Base-by-base conservation (phyloP, 2,113 vertebrate species). In the Pleuronectes platessa region DNA sequence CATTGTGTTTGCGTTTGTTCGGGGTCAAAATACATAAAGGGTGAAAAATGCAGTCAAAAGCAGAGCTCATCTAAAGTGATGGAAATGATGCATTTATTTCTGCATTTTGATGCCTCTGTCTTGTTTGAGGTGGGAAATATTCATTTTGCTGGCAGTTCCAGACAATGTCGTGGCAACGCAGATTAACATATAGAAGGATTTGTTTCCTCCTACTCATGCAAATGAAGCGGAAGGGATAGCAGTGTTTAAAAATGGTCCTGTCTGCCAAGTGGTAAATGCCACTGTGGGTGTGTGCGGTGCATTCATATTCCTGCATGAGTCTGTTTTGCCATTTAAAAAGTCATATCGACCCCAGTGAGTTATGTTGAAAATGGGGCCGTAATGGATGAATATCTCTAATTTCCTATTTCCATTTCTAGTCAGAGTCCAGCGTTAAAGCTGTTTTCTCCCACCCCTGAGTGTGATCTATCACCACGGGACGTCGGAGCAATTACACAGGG, bases 181-280 rank as follows among this genome's bases (percentile, higher is more conserved):
- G 71, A 93, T 92, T 92, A 92, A 79, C 77, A 90, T 83, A 87
- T 80, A 88, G 87, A 81, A 87, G 78, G 71, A 35, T 78, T 71
- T 74, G 61, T 79, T 86, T 88, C 85, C 64, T 82, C 64, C 73
- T 51, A 78, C 76, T 87, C 88, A 92, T 92, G 91, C 81, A 89
- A 91, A 93, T 86, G 11, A 27, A 4, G 13, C 26, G 35, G 61
- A 68, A 79, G 76, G 66, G 78, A 88, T 77, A 78, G 84, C 81
- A 60, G 72, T 47, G 67, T 60, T 72, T 76, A 68, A 82, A 62
- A 58, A 76, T n/a, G 10, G 1, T 53, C 35, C 67, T 37, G 27
- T 76, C 68, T 69, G 76, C 23, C 49, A 61, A 59, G 47, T 69
- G 69, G 64, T 26, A 70, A 31, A 74, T 73, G 35, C 35, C 31